phyloP scores from a whole-genome alignment of 1,140 invertebrate genomes.

The Heliconius nattereri region DNA sequence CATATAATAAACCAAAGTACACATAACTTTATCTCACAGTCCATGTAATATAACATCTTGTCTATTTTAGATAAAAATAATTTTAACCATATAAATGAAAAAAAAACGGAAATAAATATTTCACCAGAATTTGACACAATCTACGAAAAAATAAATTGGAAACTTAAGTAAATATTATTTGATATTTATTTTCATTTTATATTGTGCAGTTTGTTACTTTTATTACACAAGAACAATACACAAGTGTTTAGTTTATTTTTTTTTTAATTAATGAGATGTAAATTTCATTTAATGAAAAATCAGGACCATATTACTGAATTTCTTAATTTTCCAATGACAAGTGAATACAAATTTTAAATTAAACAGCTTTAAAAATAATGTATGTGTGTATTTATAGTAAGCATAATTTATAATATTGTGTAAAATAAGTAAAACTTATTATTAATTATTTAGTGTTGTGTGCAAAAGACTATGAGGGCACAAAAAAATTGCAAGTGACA shows the following conservation, averaged over 20 bases:
- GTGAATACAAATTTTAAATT: neutral
- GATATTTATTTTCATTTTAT: neutral
- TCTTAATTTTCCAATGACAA: neutral
- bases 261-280: neutral
- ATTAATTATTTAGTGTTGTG: neutral
- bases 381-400: neutral
- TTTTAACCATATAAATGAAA: neutral
- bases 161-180: neutral
- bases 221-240: neutral
- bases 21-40: neutral
- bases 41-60: neutral
- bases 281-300: neutral
- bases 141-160: neutral
- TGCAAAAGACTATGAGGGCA: constrained; percentile 8
- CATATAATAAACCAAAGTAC: neutral
- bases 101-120: neutral
- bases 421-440: neutral
- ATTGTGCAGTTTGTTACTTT: neutral
- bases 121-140: neutral
- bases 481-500: constrained; percentile 3
- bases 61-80: neutral
- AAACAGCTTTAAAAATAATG: neutral
- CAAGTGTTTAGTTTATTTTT: neutral
- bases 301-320: neutral
- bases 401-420: neutral